Base-by-base conservation (phyloP, 2,113 vertebrate species). In the Dendrocopos noguchii region DNA sequence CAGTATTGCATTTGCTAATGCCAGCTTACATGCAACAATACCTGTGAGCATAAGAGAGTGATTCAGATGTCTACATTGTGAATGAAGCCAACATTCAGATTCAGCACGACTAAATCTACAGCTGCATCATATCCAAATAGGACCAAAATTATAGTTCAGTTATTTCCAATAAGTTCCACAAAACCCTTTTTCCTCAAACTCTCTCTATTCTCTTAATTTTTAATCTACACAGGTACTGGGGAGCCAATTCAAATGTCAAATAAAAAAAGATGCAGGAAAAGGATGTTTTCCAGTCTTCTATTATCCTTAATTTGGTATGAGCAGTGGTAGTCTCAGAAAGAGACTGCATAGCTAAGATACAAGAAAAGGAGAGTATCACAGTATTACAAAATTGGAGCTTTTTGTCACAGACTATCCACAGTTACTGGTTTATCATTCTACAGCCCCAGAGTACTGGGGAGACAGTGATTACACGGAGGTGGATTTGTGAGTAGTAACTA, bases 321-420 rank as follows among this genome's bases (percentile, higher is more conserved):
- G 34, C 12, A 5, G 19, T 75, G 16, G 3, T 13, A 56, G 34
- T n/a, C 27, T 68, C 25, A 60, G 63, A 76, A 87, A 84, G 14
- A 57, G 78, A 47, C 6, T 42, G 13, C 21, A 59, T 17, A 36
- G 15, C 8, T 12, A 55, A 61, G 12, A n/a, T n/a, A 42, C 4
- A 71, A 28, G 8, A 12, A 67, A 1, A 25, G 3, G 4, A n/a
- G 6, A 55, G 2, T 3, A 6, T 75, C 24, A 42, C 2, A 47
- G 8, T 15, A 24, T 52, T 29, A 61, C 10, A 53, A 39, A 74
- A n/a, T 1, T 33, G 7, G 4, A 10, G 4, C 5, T 72, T 73
- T 81, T 85, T 70, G 28, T 65, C 27, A 63, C 16, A 59, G 34
- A 17, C 25, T 66, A 0, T 42, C 31, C 7, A 4, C 24, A 60